Evolutionary conservation across 2,113 vertebrate genomes (phyloP).

Genomic region (Hippocampus barbouri): DNA sequence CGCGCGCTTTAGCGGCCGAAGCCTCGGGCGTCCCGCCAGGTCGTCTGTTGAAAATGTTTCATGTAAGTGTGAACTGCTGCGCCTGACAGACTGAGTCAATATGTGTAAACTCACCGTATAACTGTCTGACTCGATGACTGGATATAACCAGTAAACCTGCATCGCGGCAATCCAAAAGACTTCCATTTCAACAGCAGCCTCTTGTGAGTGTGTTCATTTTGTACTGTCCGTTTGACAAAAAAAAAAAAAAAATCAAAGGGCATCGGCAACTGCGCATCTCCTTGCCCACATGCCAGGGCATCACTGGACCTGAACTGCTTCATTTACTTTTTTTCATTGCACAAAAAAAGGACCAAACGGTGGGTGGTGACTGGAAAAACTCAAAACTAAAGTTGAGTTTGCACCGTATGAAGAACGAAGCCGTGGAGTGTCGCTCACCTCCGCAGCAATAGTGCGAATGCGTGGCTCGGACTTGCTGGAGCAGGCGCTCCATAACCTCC

Average conservation of each 20-base stretch:
- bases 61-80: neutral
- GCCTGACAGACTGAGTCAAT: neutral
- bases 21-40: neutral
- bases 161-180: no score
- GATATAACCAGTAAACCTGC: no score
- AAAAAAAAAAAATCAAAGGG: no score
- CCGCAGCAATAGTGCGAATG: conserved; percentile 84
- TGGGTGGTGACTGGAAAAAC: neutral
- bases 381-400: neutral
- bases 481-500: conserved; percentile 87
- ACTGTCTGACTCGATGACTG: no score
- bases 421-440: conserved; percentile 74
- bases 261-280: no score
- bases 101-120: neutral
- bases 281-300: no score
- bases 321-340: no score
- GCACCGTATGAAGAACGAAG: neutral
- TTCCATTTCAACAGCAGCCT: no score
- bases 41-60: neutral
- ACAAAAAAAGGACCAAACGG: neutral
- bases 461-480: conserved; percentile 88
- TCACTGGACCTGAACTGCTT: no score
- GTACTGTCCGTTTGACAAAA: no score
- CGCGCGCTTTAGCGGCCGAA: neutral
- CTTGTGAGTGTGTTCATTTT: no score